Evolutionary conservation across 1,140 invertebrate species (phyloP), one percentile per base, ranked within the genome.

Genomic region (Nylanderia fulva): DNA sequence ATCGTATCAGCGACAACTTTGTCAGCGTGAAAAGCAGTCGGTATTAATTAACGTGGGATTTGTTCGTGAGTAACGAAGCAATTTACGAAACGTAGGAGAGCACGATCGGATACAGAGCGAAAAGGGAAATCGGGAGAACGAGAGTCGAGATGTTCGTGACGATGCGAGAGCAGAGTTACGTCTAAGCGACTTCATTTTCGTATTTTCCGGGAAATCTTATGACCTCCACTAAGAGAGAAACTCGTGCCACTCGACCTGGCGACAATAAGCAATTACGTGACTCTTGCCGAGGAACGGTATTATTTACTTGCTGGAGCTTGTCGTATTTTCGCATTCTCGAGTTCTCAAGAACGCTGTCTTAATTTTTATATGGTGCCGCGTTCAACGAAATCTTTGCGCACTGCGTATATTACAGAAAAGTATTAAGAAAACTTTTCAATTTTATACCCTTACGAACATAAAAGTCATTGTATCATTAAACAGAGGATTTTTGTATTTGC

Each of bases 41-140:
- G 76, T 89, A 89, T 86, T 74, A 76, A 86, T 90, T 89, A 89
- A 90, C 68, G 77, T 33, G 39, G 87, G 68, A 75, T 90, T 89
- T 86, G 87, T 88, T 83, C 77, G 66, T 21, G 66, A 79, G 77
- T 79, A 89, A 89, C 68, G 88, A 63, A 83, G 88, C 72, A 89
- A 90, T 90, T 89, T 89, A 61, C 80, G 58, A 89, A 77, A 60
- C 61, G 85, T 79, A 60, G 39, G 33, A 24, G 72, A 24, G 72
- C 45, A 29, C 76, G 74, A 79, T 86, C 66, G 85, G 58, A 68
- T 60, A 64, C 39, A 68, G 64, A 71, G n/a, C 72, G 72, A 61
- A 66, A 72, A 72, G 39, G 61, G 68, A 74, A 82, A 85, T 77
- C 24, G 74, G 68, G 85, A 58, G 54, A 75, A 71, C 71, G 86